These are phyloP conservation scores for Oligia fasciuncula DNA, from an alignment of 2,888 invertebrate species.

Conservation along the genomic window DNA sequence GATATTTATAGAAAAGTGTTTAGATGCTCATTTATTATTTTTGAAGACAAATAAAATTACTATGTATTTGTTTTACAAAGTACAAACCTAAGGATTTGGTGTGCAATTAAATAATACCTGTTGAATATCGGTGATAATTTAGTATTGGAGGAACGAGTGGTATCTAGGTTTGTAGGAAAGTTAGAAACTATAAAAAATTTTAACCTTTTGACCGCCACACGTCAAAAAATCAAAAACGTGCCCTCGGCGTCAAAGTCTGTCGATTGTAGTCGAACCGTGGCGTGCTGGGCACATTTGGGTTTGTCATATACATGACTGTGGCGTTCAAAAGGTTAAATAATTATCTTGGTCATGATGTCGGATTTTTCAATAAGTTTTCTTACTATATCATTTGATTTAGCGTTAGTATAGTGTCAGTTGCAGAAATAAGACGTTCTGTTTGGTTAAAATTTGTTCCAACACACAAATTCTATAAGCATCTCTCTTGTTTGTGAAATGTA, in stretches of 20 bases:
- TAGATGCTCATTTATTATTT: background rate
- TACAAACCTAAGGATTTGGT: constrained; percentile 16
- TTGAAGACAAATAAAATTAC: background rate
- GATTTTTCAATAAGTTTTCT: background rate
- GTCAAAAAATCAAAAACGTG: no score
- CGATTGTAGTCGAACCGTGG: no score
- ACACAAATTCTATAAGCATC: no score
- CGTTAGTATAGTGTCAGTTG: background rate
- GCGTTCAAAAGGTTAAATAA: background rate
- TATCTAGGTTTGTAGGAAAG: constrained; percentile 8
- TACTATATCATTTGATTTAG: background rate
- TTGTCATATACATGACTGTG: no score
- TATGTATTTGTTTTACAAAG: background rate
- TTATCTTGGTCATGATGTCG: no score
- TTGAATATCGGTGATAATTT: constrained; percentile 38
- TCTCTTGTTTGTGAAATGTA: background rate
- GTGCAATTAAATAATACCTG: constrained; percentile 18
- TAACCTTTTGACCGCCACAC: no score
- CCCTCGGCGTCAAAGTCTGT: no score
- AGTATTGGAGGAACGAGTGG: constrained; percentile 36
- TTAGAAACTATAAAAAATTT: background rate
- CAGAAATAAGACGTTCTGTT: background rate
- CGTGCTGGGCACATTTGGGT: no score
- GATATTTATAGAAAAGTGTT: background rate
- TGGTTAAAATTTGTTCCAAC: no score